A percentile compares a stretch with the other conserved stretches of the same genome.
Evolutionary conservation across 2,797 vertebrate genomes (phyloP).

Genomic region (Cossypha dichroa): DNA sequence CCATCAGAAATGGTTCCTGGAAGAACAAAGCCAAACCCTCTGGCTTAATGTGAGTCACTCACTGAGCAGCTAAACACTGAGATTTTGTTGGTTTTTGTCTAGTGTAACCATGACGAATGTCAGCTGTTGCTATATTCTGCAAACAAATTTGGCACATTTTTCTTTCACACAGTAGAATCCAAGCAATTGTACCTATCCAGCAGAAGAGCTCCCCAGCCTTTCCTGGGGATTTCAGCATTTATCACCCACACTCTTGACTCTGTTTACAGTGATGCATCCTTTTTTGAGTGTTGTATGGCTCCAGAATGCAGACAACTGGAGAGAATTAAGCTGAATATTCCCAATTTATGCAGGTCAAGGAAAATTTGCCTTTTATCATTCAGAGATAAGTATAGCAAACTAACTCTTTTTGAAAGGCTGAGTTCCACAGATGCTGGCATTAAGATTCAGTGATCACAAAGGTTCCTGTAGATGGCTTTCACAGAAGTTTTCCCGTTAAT

Average conservation of each 20-base stretch:
- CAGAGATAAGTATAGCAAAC: slow-evolving; percentile 21
- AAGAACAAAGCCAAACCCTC: slow-evolving; percentile 34
- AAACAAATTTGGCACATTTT: neutral
- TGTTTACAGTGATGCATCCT: neutral
- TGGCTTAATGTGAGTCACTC: slow-evolving; percentile 4
- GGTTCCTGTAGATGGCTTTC: neutral
- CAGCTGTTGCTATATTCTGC: slow-evolving; percentile 6
- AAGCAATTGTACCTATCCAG: neutral
- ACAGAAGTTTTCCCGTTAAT: neutral
- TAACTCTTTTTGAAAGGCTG: neutral
- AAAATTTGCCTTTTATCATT: slow-evolving; percentile 47
- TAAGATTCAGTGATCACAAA: neutral
- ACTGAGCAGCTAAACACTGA: neutral
- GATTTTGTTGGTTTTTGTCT: neutral
- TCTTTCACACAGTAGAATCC: neutral
- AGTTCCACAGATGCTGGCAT: neutral
- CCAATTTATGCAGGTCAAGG: slow-evolving; percentile 52
- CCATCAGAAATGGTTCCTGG: neutral
- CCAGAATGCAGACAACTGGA: slow-evolving; percentile 38
- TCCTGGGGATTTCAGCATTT: neutral
- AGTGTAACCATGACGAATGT: slow-evolving; percentile 16
- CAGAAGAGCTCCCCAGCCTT: neutral
- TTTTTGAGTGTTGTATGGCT: slow-evolving; percentile 1
- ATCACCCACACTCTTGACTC: neutral
- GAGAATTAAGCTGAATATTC: slow-evolving; percentile 38